Evolutionary conservation across 1,140 invertebrate species (phyloP).

Genomic region (Telenomus remus): DNA sequence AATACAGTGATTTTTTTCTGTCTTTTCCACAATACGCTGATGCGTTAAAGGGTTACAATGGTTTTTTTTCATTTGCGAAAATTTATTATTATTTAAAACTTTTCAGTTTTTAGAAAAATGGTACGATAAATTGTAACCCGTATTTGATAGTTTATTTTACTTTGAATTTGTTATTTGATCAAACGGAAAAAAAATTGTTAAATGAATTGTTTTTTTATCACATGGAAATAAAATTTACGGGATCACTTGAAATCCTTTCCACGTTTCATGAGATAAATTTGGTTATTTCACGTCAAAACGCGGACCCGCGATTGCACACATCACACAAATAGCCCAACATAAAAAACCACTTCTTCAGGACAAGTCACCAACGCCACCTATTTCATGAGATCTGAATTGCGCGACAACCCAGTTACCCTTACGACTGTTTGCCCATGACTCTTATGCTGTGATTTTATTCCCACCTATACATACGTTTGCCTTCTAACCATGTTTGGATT

Average conservation of each 20-base stretch:
- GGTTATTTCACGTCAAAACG: not conserved
- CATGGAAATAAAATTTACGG: not conserved
- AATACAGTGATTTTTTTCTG: too few relatives aligned
- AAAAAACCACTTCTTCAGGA: conserved; percentile 6
- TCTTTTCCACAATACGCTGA: too few relatives aligned
- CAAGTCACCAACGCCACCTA: conserved; percentile 10
- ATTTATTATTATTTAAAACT: too few relatives aligned
- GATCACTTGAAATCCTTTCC: not conserved
- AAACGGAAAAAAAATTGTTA: not conserved
- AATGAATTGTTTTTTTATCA: too few relatives aligned
- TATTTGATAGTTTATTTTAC: too few relatives aligned
- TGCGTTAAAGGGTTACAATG: too few relatives aligned
- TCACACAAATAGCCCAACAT: not conserved
- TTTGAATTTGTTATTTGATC: too few relatives aligned
- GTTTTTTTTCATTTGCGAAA: too few relatives aligned
- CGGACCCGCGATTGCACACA: not conserved
- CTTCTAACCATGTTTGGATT: not conserved
- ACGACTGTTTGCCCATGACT: not conserved
- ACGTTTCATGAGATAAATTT: not conserved
- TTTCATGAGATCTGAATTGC: conserved; percentile 7
- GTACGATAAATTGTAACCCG: too few relatives aligned
- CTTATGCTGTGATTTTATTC: not conserved
- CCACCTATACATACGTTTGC: not conserved
- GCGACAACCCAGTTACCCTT: conserved; percentile 6
- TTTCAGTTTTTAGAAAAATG: too few relatives aligned